A percentile compares a stretch with the other conserved stretches of the same genome.
Conservation (phyloP, 2,797 vertebrate species). For the Lacerta viridis region DNA sequence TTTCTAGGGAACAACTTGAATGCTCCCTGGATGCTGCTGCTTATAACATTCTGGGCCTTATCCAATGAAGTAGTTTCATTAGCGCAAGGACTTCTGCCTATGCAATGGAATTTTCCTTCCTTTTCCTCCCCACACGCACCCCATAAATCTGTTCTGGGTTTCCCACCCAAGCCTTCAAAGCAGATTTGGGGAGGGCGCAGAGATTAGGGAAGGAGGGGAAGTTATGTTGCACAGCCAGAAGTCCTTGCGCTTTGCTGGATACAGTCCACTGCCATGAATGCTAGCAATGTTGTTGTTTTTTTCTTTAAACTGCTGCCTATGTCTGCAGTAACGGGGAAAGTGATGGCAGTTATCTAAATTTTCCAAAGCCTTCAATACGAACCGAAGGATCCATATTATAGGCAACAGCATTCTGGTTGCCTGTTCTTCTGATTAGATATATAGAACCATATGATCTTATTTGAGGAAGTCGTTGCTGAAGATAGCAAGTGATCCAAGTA, state of each 20-base stretch:
- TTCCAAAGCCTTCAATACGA: neutral
- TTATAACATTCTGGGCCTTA: neutral
- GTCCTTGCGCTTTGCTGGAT: too few species aligned
- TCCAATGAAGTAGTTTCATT: too few species aligned
- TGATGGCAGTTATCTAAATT: neutral
- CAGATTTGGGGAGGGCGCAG: too few species aligned
- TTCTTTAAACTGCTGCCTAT: neutral
- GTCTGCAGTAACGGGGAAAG: neutral
- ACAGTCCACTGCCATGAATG: too few species aligned
- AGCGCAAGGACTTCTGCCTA: too few species aligned
- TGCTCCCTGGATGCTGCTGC: neutral
- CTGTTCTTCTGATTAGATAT: neutral
- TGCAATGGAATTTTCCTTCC: too few species aligned
- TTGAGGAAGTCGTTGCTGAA: neutral
- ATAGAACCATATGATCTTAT: neutral
- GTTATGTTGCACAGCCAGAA: too few species aligned
- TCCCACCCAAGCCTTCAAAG: too few species aligned
- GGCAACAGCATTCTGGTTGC: neutral
- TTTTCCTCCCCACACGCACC: too few species aligned
- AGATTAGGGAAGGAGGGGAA: too few species aligned
- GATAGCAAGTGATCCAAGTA: neutral
- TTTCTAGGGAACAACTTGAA: neutral
- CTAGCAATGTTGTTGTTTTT: neutral
- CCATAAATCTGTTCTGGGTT: too few species aligned
- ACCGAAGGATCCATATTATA: neutral